These are phyloP conservation scores for Reticulitermes lucifugus DNA, from an alignment of 2,888 invertebrate genomes.

Conservation along the genomic window DNA sequence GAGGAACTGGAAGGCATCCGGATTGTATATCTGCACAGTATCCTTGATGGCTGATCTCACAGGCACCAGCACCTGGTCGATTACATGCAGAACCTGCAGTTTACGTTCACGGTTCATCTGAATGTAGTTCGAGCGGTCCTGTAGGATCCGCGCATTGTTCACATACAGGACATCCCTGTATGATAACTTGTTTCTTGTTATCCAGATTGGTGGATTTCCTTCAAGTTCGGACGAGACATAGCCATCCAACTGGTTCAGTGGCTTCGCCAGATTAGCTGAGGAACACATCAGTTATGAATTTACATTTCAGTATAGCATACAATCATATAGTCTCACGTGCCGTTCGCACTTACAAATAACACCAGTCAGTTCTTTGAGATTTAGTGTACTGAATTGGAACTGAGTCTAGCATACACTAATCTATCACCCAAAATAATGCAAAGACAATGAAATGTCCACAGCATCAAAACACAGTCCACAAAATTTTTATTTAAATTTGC, in stretches of 20 bases:
- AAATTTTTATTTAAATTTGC: too few relatives aligned
- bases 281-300: too few relatives aligned
- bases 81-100: conserved; percentile 85
- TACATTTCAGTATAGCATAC: too few relatives aligned
- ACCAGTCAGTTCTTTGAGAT: too few relatives aligned
- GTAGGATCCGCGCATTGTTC: conserved; percentile 85
- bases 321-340: too few relatives aligned
- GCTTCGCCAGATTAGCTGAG: conserved; percentile 81
- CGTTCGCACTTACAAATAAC: too few relatives aligned
- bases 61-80: conserved; percentile 88
- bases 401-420: too few relatives aligned
- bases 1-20: conserved; percentile 84
- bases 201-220: conserved; percentile 88
- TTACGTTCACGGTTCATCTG: conserved; percentile 67
- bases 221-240: conserved; percentile 82
- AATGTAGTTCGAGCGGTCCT: conserved; percentile 75
- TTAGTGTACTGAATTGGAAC: too few relatives aligned
- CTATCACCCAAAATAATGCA: too few relatives aligned
- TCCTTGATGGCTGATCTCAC: conserved; percentile 69
- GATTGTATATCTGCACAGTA: conserved; percentile 77
- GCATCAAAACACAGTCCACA: too few relatives aligned
- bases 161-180: conserved; percentile 81
- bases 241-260: conserved; percentile 74
- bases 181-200: conserved; percentile 73
- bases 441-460: too few relatives aligned